Evolutionary conservation across 2,888 invertebrate genomes (phyloP).

Genomic region (Iphiclides podalirius): DNA sequence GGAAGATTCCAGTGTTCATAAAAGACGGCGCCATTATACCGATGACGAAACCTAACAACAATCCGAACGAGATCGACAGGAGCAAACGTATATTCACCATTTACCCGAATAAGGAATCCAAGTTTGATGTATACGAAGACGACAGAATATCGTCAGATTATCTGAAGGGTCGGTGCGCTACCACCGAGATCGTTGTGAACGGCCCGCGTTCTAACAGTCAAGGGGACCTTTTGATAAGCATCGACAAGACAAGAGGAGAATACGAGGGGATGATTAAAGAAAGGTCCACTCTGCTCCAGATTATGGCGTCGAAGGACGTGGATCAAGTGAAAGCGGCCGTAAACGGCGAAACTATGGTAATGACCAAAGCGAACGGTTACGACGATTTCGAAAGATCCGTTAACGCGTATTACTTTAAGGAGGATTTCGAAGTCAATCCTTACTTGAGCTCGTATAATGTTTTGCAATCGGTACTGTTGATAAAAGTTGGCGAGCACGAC

Average conservation of each 20-base stretch:
- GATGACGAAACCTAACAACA: constrained; percentile 63
- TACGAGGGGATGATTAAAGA: constrained; percentile 52
- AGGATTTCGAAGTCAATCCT: constrained; percentile 51
- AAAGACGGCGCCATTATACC: constrained; percentile 68
- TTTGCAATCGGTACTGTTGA: constrained; percentile 41
- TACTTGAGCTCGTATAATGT: constrained; percentile 42
- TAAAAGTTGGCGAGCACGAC: constrained; percentile 55
- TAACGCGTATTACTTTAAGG: constrained; percentile 51
- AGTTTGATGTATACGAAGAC: constrained; percentile 62
- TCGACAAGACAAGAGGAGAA: constrained; percentile 52
- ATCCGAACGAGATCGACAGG: constrained; percentile 55
- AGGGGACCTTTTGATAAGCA: constrained; percentile 48
- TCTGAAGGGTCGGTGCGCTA: constrained; percentile 44
- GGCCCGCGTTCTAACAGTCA: constrained; percentile 44
- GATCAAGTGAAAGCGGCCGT: constrained; percentile 48
- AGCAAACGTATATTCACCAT: constrained; percentile 52
- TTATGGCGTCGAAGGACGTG: constrained; percentile 48
- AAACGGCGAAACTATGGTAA: constrained; percentile 44
- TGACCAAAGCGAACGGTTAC: constrained; percentile 43
- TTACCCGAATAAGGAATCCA: constrained; percentile 53
- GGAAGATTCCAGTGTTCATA: constrained; percentile 68
- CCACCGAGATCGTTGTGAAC: constrained; percentile 45
- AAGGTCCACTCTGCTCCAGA: constrained; percentile 53
- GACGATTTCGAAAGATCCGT: constrained; percentile 47
- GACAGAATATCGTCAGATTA: constrained; percentile 61